These are phyloP conservation scores for Rhea americana DNA, from an alignment of 2,113 vertebrate species.

Conservation along the genomic window DNA sequence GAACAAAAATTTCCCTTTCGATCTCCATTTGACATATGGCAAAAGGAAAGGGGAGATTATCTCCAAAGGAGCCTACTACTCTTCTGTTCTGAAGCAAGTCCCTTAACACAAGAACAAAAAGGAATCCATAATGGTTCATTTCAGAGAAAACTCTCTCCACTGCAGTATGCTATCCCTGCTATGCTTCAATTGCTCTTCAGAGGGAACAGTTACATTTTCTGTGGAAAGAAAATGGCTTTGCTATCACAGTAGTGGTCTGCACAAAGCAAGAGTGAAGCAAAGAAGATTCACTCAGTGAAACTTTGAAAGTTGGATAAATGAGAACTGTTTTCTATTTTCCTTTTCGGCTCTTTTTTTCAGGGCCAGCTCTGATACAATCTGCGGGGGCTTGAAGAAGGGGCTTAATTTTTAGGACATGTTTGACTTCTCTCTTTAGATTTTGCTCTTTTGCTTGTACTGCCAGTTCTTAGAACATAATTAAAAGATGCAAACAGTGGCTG, in stretches of 20 bases:
- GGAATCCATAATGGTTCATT: constrained; percentile 16
- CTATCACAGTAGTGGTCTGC: constrained; percentile 13
- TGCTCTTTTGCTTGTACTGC: not conserved
- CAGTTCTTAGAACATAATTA: constrained; percentile 20
- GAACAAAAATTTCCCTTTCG: not conserved
- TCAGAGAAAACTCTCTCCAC: constrained; percentile 18
- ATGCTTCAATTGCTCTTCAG: constrained; percentile 45
- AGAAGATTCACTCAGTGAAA: not conserved
- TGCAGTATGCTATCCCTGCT: not conserved
- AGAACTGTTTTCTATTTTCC: constrained; percentile 4
- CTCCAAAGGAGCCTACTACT: constrained; percentile 10
- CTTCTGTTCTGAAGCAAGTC: constrained; percentile 9
- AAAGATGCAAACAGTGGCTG: not conserved
- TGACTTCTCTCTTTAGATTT: not conserved
- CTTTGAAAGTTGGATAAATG: not conserved
- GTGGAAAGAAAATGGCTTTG: constrained; percentile 8
- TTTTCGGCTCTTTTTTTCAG: constrained; percentile 5
- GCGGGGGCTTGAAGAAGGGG: not conserved
- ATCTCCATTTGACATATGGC: not conserved
- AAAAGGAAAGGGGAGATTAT: not conserved
- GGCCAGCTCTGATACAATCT: not conserved
- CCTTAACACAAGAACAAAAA: not conserved
- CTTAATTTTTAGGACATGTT: constrained; percentile 33
- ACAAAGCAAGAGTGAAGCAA: constrained; percentile 2
- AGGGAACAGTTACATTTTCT: constrained; percentile 40